Base-by-base conservation (phyloP, 2,888 invertebrate genomes). In the Agrochola circellaris region DNA sequence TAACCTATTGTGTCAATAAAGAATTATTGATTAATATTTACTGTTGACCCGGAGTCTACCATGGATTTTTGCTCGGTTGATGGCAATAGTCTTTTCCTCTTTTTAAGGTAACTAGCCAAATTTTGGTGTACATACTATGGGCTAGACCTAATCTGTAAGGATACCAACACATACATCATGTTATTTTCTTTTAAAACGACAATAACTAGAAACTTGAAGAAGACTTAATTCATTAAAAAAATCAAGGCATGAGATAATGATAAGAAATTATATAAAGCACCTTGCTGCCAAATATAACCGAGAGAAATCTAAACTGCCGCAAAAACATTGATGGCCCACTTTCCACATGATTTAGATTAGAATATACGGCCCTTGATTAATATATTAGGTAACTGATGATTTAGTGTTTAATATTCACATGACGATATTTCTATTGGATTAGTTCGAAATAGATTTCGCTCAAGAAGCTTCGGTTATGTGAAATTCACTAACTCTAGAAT, bases 371-470 rank as follows among this genome's bases (percentile, higher is more conserved):
- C 68, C 85, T 85, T 77, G 73, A 76, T 77, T 78, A 75, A 61
- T 61, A 61, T 61, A 79, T 88, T 87, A 86, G 71, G 77, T 88
- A 88, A 89, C 77, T 74, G 69, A 73, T 61, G 77, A 78, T 74
- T 75, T 77, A 84, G 67, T 73, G 78, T 84, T 88, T 75, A 89
- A 88, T 90, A 90, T 90, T 90, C 87, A 85, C 74, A 23, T 60
- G 61, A 61, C 61, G 58, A 88, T 85, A 75, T 75, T 69, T 73
- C 76, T 54, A n/a, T 30, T 65, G 38, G 45, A 48, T 23, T 42
- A 62, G n/a, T 45, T 85, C 26, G 8, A 45, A 74, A 67, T 56
- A 17, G 17, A 67, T 51, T 8, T 42, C 30, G 26, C 26, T 71
- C 42, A 48, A 73, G 54, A 73, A 73, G 26, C 15, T 69, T 73